phyloP scores from a whole-genome alignment of 2,797 vertebrate species.

The Dicrostonyx torquatus region DNA sequence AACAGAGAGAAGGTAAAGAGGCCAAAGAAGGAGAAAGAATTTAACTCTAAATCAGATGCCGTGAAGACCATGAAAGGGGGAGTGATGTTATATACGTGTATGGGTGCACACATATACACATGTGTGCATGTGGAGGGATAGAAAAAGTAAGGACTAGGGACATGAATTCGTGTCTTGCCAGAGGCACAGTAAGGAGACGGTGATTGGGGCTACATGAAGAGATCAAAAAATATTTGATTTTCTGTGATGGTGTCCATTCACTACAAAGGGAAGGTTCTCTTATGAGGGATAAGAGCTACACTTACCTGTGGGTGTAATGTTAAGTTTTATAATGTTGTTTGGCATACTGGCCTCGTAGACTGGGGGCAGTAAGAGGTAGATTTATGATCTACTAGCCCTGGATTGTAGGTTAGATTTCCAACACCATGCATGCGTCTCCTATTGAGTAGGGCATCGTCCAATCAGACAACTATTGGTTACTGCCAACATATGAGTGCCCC shows the following conservation, averaged over 20 bases:
- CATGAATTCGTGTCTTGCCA: background rate
- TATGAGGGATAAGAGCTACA: background rate
- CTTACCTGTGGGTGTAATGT: background rate
- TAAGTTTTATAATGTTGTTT: background rate
- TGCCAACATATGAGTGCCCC: background rate
- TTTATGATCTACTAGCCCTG: background rate
- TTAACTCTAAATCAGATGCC: background rate
- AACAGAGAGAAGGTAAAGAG: background rate
- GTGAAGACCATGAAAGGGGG: too few relatives aligned
- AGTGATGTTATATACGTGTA: background rate
- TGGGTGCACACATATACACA: too few relatives aligned
- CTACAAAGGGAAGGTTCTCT: background rate
- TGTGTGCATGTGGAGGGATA: background rate
- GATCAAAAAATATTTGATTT: background rate
- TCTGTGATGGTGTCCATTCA: background rate
- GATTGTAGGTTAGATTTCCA: background rate
- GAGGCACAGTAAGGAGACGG: background rate
- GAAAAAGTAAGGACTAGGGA: background rate
- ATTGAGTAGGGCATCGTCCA: background rate
- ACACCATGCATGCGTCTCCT: background rate
- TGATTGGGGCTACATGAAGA: background rate
- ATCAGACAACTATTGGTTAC: background rate
- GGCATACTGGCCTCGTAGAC: background rate
- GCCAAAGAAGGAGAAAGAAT: background rate
- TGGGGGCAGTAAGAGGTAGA: background rate